Conservation (phyloP, 2,113 vertebrate genomes). For the Peromyscus leucopus region DNA sequence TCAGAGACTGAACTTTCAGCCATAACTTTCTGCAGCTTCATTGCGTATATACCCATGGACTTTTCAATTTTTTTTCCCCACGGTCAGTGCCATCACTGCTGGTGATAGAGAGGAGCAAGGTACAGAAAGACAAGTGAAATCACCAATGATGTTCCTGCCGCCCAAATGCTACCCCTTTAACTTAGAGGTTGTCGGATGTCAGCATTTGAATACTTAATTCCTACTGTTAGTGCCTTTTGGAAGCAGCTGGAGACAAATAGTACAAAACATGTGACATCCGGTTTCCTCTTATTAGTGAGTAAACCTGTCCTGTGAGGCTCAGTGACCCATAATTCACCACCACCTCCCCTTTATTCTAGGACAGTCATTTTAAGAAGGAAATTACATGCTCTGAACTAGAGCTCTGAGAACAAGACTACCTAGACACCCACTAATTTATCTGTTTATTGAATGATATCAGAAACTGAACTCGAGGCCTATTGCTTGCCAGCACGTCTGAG, state of each 20-base stretch:
- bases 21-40: too few species aligned
- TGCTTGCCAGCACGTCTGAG: background rate
- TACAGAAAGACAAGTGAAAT: background rate
- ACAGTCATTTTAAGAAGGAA: background rate
- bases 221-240: background rate
- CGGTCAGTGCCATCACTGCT: background rate
- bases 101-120: background rate
- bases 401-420: background rate
- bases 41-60: too few species aligned
- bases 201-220: background rate
- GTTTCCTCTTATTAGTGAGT: background rate
- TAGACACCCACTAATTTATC: background rate
- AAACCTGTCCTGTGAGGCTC: background rate
- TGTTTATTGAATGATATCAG: background rate
- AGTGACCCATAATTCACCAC: background rate
- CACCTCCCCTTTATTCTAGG: background rate
- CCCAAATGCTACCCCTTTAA: background rate
- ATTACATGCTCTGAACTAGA: background rate
- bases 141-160: background rate
- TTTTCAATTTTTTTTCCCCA: background rate
- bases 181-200: background rate
- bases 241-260: background rate
- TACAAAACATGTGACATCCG: accelerated
- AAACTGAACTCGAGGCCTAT: background rate
- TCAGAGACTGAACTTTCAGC: background rate